Base-by-base conservation (phyloP, 2,888 invertebrate genomes). In the Scaeva pyrastri region DNA sequence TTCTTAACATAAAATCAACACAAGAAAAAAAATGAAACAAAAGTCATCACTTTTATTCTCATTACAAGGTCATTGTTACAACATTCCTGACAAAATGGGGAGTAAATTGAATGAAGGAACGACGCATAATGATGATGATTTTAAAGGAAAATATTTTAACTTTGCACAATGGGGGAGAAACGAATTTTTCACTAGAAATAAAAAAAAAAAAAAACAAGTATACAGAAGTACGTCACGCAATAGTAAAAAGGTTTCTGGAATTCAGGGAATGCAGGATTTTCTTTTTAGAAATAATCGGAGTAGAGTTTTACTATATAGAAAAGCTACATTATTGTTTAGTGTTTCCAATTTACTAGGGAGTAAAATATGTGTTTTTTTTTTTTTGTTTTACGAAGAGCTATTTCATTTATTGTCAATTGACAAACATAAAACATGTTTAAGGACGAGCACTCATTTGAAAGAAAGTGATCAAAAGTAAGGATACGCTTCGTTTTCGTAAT, bases 61-160 rank as follows among this genome's bases (percentile, higher is more conserved):
- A 70, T 80, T 80, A 80, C 74, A 80, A 80, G 74, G 74, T 80
- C 80, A 80, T 74, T 80, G 68, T 52, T 52, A 68, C 62, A 16
- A 58, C 58, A 73, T 72, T 56, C 66, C 36, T 48, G 5, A 79
- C 56, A 56, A 14, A 66, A 43, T 36, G 7, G 41, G 10, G 48
- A 58, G 12, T 55, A 58, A 64, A 78, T 60, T 78, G 48, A 56
- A 68, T 39, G 48, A 78, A 36, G 16, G 31, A 73, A 45, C 14
- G 41, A 72, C 64, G 58, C 64, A 79, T 73, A 74, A 80, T 72
- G 62, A 39, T 58, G n/a, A n/a, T n/a, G n/a, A n/a, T 60, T 19
- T 19, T 12, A 70, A 39, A 31, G 31, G 19, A 56, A 21, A 48
- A 56, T 21, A 8, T 62, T 43, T 26, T 66, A 71, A 58, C 31